Base-by-base conservation (phyloP, 2,888 invertebrate genomes). In the Oxytorus armatus region DNA sequence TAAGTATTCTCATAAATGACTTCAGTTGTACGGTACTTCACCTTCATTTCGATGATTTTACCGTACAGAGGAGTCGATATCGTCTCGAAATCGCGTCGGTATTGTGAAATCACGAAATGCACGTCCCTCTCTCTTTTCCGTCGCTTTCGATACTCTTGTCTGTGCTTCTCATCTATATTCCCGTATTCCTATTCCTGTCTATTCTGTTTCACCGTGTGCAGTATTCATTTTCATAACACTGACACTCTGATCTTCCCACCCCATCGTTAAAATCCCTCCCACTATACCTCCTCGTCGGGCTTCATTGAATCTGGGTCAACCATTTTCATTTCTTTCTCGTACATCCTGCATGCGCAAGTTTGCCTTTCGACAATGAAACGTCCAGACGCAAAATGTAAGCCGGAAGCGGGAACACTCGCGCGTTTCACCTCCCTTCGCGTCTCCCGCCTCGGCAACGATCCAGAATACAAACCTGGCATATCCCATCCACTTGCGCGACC, bases 361-460 rank as follows among this genome's bases (percentile, higher is more conserved):
- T 83, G 83, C 84, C 72, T 85, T 85, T 85, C 85, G 82, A 85
- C 86, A 86, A 88, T 87, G 87, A 85, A 87, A 86, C 84, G 85
- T 84, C 84, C 84, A 85, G 85, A 87, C 84, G 85, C 84, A 86
- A 85, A 87, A 88, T 87, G 86, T 84, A 85, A 85, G 84, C 85
- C 87, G 87, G 87, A 88, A 87, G 63, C 79, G 86, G 86, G 85
- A 85, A 82, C 85, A 83, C 85, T 84, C 75, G 68, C 65, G 61
- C 44, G 59, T 68, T 68, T 42, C 25, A 25, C 51, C 11, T 8
- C 53, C 51, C 18, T 21, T 44, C 57, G 33, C 42, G 16, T 44
- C 33, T 49, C 77, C 68, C 75, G 66, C 77, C 81, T 83, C 84
- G 85, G 84, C 86, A 86, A 84, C 83, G 73, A 83, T 86, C 87